Base-by-base conservation (phyloP, 2,113 vertebrate genomes). In the Odocoileus virginianus region DNA sequence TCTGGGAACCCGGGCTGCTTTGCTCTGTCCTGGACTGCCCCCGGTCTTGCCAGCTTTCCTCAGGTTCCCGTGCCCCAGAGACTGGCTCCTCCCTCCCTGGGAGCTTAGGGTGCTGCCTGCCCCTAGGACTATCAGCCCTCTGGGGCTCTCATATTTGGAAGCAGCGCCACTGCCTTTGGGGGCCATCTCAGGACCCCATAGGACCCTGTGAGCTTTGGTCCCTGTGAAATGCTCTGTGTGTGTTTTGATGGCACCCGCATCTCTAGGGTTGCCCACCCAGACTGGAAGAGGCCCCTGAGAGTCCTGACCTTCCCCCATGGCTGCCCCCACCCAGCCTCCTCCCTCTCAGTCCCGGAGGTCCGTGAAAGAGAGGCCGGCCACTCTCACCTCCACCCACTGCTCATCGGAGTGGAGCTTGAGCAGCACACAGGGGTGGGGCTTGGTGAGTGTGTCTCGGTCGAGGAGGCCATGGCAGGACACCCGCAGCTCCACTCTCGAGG, bases 321-420 rank as follows among this genome's bases (percentile, higher is more conserved):
- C 25, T n/a, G 47, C 13, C 10, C 54, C 40, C 17, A 43, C 40
- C 50, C 57, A 61, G 23, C 74, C 84, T 57, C 76, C 79, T 89
- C 47, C 45, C 82, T 71, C 89, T 19, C 27, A 30, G 55, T 81
- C 43, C 67, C 36, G 28, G 64, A 67, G 85, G 47, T 85, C 25
- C 30, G 10, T 74, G 81, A 43, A 76, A 83, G 76, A 40, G 50
- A 87, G 15, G 71, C 40, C 1, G 45, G 43, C 16, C 64, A 2
- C 50, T 85, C 98, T 88, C 98, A 99, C 99, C 99, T 99, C 99
- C 52, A 99, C 99, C 99, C 99, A 99, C 92, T 99, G 99, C 58
- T 99, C 99, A 0, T 99, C 99, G 0, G 99, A 99, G 98, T 99
- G 99, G 98, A 99, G 99, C 98, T 99, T 99, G 74, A 99, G 98